Base-by-base conservation (phyloP, 2,797 vertebrate species). In the Enteromius viviparus region DNA sequence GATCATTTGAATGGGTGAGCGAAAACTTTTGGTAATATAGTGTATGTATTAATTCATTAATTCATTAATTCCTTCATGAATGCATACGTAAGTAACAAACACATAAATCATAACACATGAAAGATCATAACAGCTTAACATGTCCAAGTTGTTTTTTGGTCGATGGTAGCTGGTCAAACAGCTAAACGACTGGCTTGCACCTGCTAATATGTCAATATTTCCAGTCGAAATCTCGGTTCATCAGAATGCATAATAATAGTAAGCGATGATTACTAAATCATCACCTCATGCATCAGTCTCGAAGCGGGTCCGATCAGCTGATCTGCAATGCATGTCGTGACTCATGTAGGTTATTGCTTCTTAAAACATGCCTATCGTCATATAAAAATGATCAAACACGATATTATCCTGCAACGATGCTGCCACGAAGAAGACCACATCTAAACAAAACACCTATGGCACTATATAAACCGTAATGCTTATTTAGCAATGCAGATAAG, bases 251-350 rank as follows among this genome's bases (percentile, higher is more conserved):
- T 14, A 58, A 42, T 15, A 47, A n/a, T 1, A 80, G 17, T 45
- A 60, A 42, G 37, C 23, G 42, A 34, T n/a, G 26, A 34, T 37
- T 11, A 26, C 21, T 62, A 47, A 72, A 11, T 69, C 42, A 81
- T 10, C 42, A 34, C 3, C 58, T 32, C 11, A 11, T 7, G 70
- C 49, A 21, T 68, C 34, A 42, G 42, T 32, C 26, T 49, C 29
- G 15, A 75, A 75, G 53, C n/a, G 80, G 60, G 60, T 65, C 29
- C 32, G 45, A 76, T 76, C 80, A 82, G 72, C 47, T 76, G 72
- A 76, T 75, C 69, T 66, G 47, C 29, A 23, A 40, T 37, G 32
- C 23, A 32, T 15, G 62, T 82, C 80, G 71, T 82, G 71, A 76
- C 71, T 82, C 71, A 26, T 51, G 3, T 29, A 66, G 60, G 47